Percentiles rank a stretch among this genome's conserved stretches.
phyloP scores from a whole-genome alignment of 1,140 invertebrate genomes.

The Cotesia vestalis region DNA sequence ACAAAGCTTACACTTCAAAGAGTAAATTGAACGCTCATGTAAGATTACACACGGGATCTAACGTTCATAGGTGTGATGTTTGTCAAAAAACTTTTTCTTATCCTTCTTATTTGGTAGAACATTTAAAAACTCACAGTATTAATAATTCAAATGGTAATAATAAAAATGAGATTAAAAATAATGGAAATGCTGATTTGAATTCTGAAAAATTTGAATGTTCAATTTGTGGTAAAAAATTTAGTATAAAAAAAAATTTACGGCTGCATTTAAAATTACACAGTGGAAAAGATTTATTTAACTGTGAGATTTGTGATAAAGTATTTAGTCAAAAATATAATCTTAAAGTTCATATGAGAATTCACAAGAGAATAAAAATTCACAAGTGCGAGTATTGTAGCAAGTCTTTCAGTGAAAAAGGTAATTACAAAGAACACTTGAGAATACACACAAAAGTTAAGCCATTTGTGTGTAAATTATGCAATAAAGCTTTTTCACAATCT shows the following conservation, averaged over 20 bases:
- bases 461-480: constrained; percentile 64
- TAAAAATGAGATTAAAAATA: background rate
- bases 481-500: constrained; percentile 61
- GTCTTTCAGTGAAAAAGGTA: constrained; percentile 65
- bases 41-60: constrained; percentile 57
- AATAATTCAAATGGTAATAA: background rate
- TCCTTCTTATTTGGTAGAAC: constrained; percentile 61
- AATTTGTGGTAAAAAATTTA: constrained; percentile 56
- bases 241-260: constrained; percentile 56
- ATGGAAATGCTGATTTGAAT: constrained; percentile 7
- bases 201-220: constrained; percentile 51
- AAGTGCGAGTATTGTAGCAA: constrained; percentile 67
- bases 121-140: constrained; percentile 54
- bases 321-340: constrained; percentile 60
- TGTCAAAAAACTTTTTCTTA: constrained; percentile 62
- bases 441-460: constrained; percentile 68
- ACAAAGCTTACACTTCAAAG: constrained; percentile 58
- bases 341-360: constrained; percentile 58
- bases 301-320: constrained; percentile 65
- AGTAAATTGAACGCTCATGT: constrained; percentile 62
- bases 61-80: constrained; percentile 58
- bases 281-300: constrained; percentile 55
- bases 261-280: constrained; percentile 58
- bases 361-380: constrained; percentile 57
- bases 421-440: constrained; percentile 65